These are phyloP conservation scores for Rhinolophus sinicus DNA, from an alignment of 2,113 vertebrate species.

Conservation along the genomic window DNA sequence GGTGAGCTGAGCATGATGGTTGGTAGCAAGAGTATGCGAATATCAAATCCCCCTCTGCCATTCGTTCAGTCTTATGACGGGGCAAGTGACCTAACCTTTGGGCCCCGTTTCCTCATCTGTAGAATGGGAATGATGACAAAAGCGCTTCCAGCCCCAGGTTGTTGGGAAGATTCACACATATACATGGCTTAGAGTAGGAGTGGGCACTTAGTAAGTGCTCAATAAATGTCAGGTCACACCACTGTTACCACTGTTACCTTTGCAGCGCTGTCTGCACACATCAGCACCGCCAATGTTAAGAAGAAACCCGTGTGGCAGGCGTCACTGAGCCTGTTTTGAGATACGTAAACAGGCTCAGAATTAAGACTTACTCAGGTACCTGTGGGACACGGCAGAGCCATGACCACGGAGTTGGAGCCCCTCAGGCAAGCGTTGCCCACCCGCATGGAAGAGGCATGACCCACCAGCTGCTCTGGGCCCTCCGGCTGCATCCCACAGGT, in stretches of 20 bases:
- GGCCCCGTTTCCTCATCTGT: not conserved
- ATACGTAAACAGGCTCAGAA: not conserved
- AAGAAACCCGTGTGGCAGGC: fast-evolving
- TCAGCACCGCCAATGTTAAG: fast-evolving
- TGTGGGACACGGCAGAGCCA: not conserved
- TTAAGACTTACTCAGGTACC: not conserved
- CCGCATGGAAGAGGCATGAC: fast-evolving
- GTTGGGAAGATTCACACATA: fast-evolving
- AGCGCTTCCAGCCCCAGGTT: not conserved
- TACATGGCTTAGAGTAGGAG: fast-evolving
- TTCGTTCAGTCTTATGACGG: not conserved
- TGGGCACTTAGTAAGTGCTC: not conserved
- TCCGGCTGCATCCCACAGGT: not conserved
- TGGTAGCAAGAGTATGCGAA: too few species aligned
- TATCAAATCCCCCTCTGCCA: not conserved
- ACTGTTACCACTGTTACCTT: fast-evolving
- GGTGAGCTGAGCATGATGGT: not conserved
- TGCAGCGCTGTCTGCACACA: not conserved
- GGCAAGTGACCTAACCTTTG: not conserved
- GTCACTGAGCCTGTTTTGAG: not conserved
- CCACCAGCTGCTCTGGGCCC: not conserved
- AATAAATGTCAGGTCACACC: fast-evolving
- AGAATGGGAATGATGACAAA: not conserved
- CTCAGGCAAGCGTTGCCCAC: fast-evolving
- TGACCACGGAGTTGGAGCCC: too few species aligned